Percentiles rank a stretch among this genome's conserved stretches.
Conservation (phyloP, 2,797 vertebrate species). For the Taenioides sp. region DNA sequence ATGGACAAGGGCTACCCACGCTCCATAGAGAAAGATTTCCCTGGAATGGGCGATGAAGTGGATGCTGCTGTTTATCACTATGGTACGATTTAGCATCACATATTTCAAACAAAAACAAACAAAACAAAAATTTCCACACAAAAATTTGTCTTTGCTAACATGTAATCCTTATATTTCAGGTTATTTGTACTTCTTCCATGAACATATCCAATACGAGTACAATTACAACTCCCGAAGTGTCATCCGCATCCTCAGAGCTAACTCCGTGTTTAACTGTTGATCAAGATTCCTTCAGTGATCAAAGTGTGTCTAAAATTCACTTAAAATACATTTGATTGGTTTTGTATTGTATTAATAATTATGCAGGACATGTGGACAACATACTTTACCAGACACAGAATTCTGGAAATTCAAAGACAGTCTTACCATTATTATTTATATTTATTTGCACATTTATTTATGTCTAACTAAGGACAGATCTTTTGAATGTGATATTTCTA, state of each 20-base stretch:
- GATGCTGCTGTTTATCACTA: slow-evolving; percentile 87
- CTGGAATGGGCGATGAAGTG: slow-evolving; percentile 88
- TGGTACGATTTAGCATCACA: slow-evolving; percentile 69
- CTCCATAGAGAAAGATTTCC: slow-evolving; percentile 84
- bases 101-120: neutral
- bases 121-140: neutral
- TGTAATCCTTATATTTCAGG: slow-evolving; percentile 70
- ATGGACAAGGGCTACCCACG: slow-evolving; percentile 88
- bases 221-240: slow-evolving; percentile 85
- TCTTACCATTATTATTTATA: slow-evolving; percentile 20
- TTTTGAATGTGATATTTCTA: slow-evolving; percentile 26
- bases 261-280: slow-evolving; percentile 90
- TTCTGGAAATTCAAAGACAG: slow-evolving; percentile 36
- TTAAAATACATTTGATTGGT: neutral
- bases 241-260: slow-evolving; percentile 82
- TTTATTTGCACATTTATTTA: slow-evolving; percentile 49
- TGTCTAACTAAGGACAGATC: slow-evolving; percentile 10
- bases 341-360: slow-evolving; percentile 5
- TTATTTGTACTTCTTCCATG: slow-evolving; percentile 88
- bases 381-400: slow-evolving; percentile 35
- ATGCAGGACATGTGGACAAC: slow-evolving; percentile 52
- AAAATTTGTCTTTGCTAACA: neutral
- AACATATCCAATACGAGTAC: slow-evolving; percentile 87
- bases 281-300: neutral
- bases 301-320: neutral